A percentile compares a stretch with the other conserved stretches of the same genome.
These are phyloP conservation scores for Mesorhabditis sp. DNA, from an alignment of 2,888 invertebrate genomes.

Conservation along the genomic window DNA sequence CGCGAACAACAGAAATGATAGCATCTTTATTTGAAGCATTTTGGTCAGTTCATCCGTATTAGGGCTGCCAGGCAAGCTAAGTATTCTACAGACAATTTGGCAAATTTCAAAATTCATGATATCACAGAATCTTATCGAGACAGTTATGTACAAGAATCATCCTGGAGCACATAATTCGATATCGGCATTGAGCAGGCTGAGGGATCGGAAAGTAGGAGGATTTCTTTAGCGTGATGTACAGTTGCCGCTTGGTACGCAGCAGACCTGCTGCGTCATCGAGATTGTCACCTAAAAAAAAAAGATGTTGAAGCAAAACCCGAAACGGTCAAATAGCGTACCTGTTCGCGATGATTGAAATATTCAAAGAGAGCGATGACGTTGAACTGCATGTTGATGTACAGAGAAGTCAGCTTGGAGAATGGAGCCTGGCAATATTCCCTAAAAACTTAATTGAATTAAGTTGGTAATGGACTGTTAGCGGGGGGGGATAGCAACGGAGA, in stretches of 20 bases:
- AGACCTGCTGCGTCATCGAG: conserved; percentile 41
- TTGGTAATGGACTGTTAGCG: background rate
- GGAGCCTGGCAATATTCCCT: conserved; percentile 48
- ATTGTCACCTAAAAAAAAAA: conserved; percentile 29
- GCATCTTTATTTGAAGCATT: too few relatives aligned
- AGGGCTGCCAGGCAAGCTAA: too few relatives aligned
- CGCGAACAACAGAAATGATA: too few relatives aligned
- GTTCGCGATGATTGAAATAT: conserved; percentile 43
- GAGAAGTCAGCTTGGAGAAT: conserved; percentile 39
- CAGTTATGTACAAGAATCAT: too few relatives aligned
- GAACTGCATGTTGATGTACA: conserved; percentile 51
- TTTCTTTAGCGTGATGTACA: conserved; percentile 30
- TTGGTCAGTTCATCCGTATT: too few relatives aligned
- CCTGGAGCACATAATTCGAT: too few relatives aligned
- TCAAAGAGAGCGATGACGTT: conserved; percentile 45
- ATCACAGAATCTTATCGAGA: too few relatives aligned
- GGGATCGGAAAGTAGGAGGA: too few relatives aligned
- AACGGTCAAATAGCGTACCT: conserved; percentile 17
- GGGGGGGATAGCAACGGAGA: background rate
- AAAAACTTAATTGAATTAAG: conserved; percentile 14
- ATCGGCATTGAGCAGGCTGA: too few relatives aligned
- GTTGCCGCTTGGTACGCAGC: conserved; percentile 48
- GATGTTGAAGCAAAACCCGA: background rate
- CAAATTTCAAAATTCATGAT: too few relatives aligned
- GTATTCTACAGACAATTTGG: too few relatives aligned